phyloP scores from a whole-genome alignment of 2,113 vertebrate genomes.

The Equus quagga region DNA sequence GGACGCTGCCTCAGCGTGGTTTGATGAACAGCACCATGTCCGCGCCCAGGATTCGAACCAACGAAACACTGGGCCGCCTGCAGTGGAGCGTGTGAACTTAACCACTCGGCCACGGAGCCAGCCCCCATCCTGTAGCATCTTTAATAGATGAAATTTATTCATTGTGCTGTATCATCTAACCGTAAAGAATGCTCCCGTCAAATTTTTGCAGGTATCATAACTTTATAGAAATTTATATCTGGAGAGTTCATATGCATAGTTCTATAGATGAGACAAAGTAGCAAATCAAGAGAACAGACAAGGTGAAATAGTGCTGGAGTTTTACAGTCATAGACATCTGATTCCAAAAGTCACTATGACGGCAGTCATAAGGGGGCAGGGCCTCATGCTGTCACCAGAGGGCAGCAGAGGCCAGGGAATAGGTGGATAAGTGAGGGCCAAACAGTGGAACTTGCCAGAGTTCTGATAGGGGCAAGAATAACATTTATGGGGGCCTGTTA shows the following conservation, averaged over 20 bases:
- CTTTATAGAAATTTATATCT: not conserved
- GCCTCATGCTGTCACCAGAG: slow-evolving; percentile 29
- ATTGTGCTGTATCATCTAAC: not conserved
- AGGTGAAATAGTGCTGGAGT: not conserved
- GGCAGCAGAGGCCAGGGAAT: slow-evolving; percentile 55
- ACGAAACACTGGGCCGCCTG: too few species aligned
- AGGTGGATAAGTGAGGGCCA: not conserved
- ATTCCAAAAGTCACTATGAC: not conserved
- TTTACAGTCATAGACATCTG: not conserved
- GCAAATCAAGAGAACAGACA: not conserved
- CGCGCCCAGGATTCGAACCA: too few species aligned
- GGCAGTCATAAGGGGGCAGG: not conserved
- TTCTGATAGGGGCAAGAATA: not conserved
- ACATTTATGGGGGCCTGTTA: not conserved
- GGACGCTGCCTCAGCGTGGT: too few species aligned
- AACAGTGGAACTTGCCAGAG: not conserved
- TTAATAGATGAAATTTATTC: not conserved
- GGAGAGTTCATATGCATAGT: not conserved
- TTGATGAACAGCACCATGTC: too few species aligned
- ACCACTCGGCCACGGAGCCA: too few species aligned
- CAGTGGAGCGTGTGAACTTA: too few species aligned
- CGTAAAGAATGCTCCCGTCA: not conserved
- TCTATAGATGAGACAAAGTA: not conserved
- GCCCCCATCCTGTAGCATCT: not conserved
- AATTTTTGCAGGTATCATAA: not conserved